Conservation (phyloP, 2,113 vertebrate genomes). For the Rhynchopsitta pachyrhyncha region DNA sequence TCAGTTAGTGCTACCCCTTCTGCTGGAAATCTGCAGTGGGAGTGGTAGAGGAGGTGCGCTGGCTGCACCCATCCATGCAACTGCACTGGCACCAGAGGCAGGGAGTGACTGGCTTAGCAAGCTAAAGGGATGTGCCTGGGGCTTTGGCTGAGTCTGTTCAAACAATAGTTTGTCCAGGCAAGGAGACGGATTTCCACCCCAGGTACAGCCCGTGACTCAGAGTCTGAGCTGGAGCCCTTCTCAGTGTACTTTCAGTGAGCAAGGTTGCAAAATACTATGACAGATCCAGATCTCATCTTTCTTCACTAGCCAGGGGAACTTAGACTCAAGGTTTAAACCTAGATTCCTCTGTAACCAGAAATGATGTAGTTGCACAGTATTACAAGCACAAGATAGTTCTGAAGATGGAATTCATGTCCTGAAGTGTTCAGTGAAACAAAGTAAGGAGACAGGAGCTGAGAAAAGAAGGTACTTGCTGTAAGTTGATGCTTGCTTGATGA, state of each 20-base stretch:
- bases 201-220: neutral
- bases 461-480: neutral
- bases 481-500: conserved; percentile 47
- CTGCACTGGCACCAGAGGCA: conserved; percentile 1
- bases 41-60: neutral
- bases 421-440: neutral
- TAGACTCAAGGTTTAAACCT: neutral
- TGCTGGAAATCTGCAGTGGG: neutral
- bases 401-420: neutral
- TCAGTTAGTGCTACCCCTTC: neutral
- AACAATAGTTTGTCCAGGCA: conserved; percentile 37
- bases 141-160: conserved; percentile 33
- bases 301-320: neutral
- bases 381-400: neutral
- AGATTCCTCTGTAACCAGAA: neutral
- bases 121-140: conserved; percentile 23
- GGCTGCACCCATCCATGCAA: conserved; percentile 19
- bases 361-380: neutral
- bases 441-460: neutral
- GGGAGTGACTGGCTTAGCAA: conserved; percentile 20
- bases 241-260: neutral
- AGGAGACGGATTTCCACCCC: neutral
- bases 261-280: neutral
- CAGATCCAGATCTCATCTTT: neutral
- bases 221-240: neutral